phyloP scores from a whole-genome alignment of 2,888 invertebrate species.

The Stenotaenia linearis region DNA sequence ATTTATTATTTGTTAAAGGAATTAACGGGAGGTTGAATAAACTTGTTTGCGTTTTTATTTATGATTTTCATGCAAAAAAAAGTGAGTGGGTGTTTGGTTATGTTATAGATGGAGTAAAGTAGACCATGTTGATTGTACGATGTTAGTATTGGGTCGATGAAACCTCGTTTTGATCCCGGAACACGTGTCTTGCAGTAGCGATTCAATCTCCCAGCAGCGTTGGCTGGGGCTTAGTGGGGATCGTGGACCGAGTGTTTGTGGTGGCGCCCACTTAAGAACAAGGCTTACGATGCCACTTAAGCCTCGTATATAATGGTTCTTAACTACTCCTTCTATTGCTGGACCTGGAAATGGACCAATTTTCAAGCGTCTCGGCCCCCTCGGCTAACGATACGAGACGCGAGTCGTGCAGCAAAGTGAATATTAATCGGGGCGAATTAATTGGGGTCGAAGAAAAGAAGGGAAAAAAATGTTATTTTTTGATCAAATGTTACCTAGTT shows the following conservation, averaged over 20 bases:
- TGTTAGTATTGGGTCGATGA: slow-evolving; percentile 17
- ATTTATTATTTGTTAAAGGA: not conserved
- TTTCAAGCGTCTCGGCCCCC: not conserved
- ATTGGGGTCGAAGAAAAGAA: not conserved
- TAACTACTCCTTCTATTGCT: slow-evolving; percentile 27
- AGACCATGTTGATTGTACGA: slow-evolving; percentile 1
- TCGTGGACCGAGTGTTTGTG: slow-evolving; percentile 26
- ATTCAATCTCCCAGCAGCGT: slow-evolving; percentile 28
- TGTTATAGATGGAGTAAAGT: not conserved
- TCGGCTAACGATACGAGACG: not conserved
- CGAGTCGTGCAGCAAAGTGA: not conserved
- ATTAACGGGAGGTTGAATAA: not conserved
- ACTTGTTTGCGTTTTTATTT: not conserved
- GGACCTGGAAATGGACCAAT: slow-evolving; percentile 22
- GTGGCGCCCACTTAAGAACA: slow-evolving; percentile 29
- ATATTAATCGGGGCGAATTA: not conserved
- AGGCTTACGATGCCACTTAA: slow-evolving; percentile 27
- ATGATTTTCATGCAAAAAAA: not conserved
- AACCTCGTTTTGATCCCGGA: slow-evolving; percentile 24
- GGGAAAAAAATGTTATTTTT: not conserved
- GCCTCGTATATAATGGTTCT: slow-evolving; percentile 17
- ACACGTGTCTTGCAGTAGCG: slow-evolving; percentile 29
- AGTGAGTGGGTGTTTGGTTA: not conserved
- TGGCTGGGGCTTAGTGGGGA: slow-evolving; percentile 24
- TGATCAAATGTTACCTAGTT: not conserved